Evolutionary conservation across 2,797 vertebrate genomes (phyloP).

Genomic region (Notamacropus eugenii): DNA sequence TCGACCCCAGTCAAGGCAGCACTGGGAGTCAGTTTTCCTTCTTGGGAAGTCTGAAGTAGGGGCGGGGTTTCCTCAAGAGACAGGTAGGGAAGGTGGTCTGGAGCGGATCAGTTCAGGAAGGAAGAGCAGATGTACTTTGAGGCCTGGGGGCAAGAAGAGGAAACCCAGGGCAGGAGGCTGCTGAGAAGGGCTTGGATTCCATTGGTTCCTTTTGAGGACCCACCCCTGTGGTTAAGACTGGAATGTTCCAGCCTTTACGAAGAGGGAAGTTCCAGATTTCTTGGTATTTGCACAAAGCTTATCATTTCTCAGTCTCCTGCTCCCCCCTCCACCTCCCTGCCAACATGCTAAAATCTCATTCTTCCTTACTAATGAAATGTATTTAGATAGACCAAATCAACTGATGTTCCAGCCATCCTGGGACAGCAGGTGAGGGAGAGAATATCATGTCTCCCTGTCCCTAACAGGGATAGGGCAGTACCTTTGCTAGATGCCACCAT

Average conservation of each 20-base stretch:
- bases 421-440: background rate
- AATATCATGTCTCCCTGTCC: conserved; percentile 29
- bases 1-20: background rate
- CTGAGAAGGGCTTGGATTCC: background rate
- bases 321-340: too few relatives aligned
- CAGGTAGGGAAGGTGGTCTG: background rate
- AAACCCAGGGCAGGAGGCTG: background rate
- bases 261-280: background rate
- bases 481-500: background rate
- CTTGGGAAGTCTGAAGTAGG: background rate
- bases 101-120: background rate
- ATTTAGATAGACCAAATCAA: background rate
- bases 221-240: background rate
- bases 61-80: background rate
- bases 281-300: background rate
- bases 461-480: background rate
- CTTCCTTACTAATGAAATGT: conserved; percentile 41
- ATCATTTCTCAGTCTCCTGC: background rate
- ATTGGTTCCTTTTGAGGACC: background rate
- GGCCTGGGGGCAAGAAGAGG: background rate
- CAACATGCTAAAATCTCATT: background rate
- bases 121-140: background rate
- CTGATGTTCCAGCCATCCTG: accelerated
- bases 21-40: background rate
- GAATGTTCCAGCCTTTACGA: background rate